phyloP scores from a whole-genome alignment of 2,797 vertebrate species.

The Calcarius lapponicus region DNA sequence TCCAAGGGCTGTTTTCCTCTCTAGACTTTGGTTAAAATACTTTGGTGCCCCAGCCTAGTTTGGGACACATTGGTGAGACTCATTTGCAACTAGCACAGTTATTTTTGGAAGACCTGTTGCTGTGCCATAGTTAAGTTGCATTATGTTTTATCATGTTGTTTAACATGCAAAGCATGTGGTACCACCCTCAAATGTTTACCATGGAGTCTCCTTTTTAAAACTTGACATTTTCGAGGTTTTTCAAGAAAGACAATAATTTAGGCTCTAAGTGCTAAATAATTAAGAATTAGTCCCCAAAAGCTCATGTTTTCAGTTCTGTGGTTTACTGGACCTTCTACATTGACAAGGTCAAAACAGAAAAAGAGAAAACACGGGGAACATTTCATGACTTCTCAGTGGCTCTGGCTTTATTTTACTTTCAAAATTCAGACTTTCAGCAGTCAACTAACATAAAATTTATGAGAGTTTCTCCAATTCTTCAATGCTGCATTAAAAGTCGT shows the following conservation, averaged over 20 bases:
- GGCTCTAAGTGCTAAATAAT: background rate
- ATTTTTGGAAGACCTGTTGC: slow-evolving; percentile 24
- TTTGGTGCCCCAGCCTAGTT: background rate
- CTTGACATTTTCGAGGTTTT: background rate
- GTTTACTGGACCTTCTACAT: background rate
- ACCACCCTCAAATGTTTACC: background rate
- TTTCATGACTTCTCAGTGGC: background rate
- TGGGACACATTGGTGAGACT: background rate
- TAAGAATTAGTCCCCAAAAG: background rate
- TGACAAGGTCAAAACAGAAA: background rate
- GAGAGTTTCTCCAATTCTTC: background rate
- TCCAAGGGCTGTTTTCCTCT: background rate
- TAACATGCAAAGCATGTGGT: background rate
- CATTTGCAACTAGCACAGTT: background rate
- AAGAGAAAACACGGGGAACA: background rate
- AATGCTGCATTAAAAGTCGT: background rate
- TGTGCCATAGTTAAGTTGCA: background rate
- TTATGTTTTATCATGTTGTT: background rate
- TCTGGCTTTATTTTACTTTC: background rate
- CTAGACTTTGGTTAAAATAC: background rate
- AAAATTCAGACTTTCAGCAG: background rate
- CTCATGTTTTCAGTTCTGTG: background rate
- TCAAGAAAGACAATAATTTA: background rate
- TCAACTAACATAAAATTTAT: background rate
- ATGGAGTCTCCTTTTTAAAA: background rate